Conservation (phyloP, 2,888 invertebrate genomes). For the Gisinianus flammeolus region DNA sequence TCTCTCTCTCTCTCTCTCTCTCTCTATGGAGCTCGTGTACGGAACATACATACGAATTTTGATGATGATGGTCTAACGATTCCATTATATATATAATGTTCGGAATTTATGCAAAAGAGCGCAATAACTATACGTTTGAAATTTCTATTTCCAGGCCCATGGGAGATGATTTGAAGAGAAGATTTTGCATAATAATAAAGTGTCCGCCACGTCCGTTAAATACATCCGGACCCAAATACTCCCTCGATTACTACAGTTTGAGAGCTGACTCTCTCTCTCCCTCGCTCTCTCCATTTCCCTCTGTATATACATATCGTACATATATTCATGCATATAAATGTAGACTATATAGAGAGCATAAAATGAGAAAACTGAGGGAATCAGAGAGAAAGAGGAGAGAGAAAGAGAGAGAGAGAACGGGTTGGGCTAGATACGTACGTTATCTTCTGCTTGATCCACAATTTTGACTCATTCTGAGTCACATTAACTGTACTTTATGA, state of each 20-base stretch:
- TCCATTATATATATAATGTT: conserved; percentile 1
- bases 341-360: not conserved
- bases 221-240: conserved; percentile 32
- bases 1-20: not conserved
- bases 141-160: conserved; percentile 31
- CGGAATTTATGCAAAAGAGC: conserved; percentile 21
- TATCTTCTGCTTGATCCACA: conserved; percentile 43
- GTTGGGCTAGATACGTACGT: conserved; percentile 22
- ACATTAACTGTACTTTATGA: conserved; percentile 56
- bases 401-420: conserved; percentile 7
- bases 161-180: conserved; percentile 37
- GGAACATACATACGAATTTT: not conserved
- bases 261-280: not conserved
- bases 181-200: conserved; percentile 38
- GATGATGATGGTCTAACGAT: conserved; percentile 15
- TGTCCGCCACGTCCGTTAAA: conserved; percentile 35
- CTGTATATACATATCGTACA: not conserved
- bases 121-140: conserved; percentile 26
- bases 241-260: not conserved
- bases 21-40: not conserved
- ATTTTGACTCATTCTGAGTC: conserved; percentile 51
- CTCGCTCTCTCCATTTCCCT: not conserved
- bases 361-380: not conserved
- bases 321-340: not conserved
- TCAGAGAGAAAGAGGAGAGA: conserved; percentile 9